Conservation (phyloP, 2,113 vertebrate genomes). For the Ammospiza caudacuta region DNA sequence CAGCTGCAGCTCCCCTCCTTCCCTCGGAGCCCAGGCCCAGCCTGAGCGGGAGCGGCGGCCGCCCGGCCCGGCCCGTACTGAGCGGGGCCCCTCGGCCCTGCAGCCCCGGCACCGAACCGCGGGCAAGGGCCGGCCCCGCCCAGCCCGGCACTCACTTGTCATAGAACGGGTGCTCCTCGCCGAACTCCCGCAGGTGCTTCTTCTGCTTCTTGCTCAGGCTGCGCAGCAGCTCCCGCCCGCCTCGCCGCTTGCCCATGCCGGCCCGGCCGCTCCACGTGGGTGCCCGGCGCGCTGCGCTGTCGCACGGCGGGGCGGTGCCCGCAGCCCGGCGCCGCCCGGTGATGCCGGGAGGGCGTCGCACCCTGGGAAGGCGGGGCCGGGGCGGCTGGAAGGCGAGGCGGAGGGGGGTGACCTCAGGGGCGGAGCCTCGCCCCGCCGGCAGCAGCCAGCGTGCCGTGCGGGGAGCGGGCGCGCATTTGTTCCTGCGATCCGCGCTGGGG, state of each 20-base stretch:
- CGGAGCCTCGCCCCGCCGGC: rapidly evolving
- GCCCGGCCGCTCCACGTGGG: neutral
- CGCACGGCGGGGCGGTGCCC: neutral
- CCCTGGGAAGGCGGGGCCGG: neutral
- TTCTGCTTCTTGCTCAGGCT: constrained; percentile 88
- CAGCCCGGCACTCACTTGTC: constrained; percentile 77
- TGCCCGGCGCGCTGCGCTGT: neutral
- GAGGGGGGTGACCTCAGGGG: no score
- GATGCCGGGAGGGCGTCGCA: neutral
- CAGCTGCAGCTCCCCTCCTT: rapidly evolving
- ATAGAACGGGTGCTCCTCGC: constrained; percentile 91
- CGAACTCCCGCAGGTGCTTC: constrained; percentile 90
- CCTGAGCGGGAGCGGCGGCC: neutral
- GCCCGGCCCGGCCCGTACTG: neutral
- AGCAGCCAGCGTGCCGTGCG: no score
- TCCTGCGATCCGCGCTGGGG: no score
- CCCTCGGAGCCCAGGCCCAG: neutral
- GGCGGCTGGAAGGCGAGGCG: neutral
- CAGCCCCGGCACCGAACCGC: neutral
- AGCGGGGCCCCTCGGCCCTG: neutral
- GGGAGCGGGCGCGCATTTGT: neutral
- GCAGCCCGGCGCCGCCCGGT: neutral
- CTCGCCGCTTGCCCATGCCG: constrained; percentile 78
- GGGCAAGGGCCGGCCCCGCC: no score
- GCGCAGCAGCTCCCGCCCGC: constrained; percentile 46